Evolutionary conservation across 1,140 invertebrate genomes (phyloP), one percentile per base, ranked within the genome.

Genomic region (Bombyx mandarina): DNA sequence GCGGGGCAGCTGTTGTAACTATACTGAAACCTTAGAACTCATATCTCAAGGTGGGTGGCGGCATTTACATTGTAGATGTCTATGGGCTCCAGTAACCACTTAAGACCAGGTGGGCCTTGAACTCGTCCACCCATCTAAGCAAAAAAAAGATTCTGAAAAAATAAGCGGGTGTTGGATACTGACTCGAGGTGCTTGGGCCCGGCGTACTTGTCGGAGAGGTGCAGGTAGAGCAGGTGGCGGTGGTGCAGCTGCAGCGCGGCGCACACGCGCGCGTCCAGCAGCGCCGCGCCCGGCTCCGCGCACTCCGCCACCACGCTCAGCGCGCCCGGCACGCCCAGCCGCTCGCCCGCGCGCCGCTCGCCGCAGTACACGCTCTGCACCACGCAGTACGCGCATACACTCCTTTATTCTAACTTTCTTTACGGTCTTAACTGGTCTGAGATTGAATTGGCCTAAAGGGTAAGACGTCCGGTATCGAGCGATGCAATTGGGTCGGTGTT

Each of bases 191-290:
- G 92, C 83, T 98, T 97, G 6, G 91, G 90, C 48, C 98, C 95
- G 67, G 93, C 95, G 87, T 93, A 99, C 78, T 98, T 95, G 89
- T 99, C 98, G 58, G 97, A 98, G 73, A 99, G 93, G 88, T 99
- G 98, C 82, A 99, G 95, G 86, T 94, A 99, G 80, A 99, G 98
- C 69, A 99, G 92, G 71, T 93, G 90, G 61, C 93, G 91, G 65
- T 94, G 90, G 89, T 95, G 98, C 88, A 96, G 97, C 61, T 93
- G 92, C 60, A 99, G 89, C 52, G 96, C 92, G 63, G 94, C 90
- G 54, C 91, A 89, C 68, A 98, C 92, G 81, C 95, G 94, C 58
- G 93, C 90, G 89, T 99, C 97, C 53, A 91, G 76, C 60, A 98
- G 90, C 48, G 92, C 92, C 61, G 92, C 91, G 42, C 94, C 91